Percentiles rank a stretch among this genome's conserved stretches.
Evolutionary conservation across 35 echinoderm and acorn worm genomes (phyloP).

Genomic region (Ptychodera flava): DNA sequence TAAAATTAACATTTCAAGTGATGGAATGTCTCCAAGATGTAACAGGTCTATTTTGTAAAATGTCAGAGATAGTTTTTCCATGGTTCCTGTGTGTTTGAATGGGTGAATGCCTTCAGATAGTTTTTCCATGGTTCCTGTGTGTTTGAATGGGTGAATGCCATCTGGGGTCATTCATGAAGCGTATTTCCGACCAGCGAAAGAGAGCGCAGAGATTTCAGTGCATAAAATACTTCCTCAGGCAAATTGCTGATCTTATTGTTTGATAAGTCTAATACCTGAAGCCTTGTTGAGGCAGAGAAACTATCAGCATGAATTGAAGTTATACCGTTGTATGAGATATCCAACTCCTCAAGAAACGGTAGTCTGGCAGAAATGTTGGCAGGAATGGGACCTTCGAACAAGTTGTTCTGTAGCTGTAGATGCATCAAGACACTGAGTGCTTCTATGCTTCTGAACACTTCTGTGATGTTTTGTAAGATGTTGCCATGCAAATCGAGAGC

Average conservation of each 20-base stretch:
- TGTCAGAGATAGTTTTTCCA: too few species aligned
- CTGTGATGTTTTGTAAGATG: neutral
- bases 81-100: too few species aligned
- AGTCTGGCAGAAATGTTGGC: neutral
- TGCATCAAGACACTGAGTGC: neutral
- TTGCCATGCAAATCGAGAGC: neutral
- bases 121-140: too few species aligned
- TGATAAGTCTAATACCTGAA: neutral
- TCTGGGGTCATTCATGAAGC: too few species aligned
- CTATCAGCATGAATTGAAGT: neutral
- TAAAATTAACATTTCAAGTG: too few species aligned
- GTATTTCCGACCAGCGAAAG: neutral
- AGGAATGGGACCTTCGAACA: neutral
- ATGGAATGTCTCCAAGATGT: too few species aligned
- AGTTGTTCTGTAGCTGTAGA: neutral
- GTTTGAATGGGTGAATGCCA: neutral
- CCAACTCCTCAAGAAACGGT: neutral
- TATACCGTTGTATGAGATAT: neutral
- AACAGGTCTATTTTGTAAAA: too few species aligned
- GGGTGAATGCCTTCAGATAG: neutral
- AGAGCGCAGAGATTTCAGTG: neutral
- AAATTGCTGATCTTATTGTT: neutral
- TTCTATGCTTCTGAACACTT: neutral
- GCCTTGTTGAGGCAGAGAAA: neutral
- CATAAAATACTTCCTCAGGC: neutral